Conservation (phyloP, 2,113 vertebrate genomes). For the Hassar affinis region DNA sequence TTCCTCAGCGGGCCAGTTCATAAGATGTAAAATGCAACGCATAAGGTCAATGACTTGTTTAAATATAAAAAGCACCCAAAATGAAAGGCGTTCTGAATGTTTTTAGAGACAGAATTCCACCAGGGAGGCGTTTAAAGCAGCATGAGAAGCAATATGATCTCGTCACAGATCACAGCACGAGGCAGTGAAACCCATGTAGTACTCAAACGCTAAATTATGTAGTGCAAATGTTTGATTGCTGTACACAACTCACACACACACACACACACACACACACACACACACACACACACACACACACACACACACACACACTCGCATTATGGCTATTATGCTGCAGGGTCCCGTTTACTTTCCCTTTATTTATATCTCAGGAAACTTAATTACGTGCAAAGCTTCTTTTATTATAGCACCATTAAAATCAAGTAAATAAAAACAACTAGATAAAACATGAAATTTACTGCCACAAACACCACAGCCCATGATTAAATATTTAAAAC, state of each 20-base stretch:
- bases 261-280: not conserved
- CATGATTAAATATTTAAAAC: not conserved
- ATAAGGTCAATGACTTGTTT: not conserved
- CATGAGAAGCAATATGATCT: not conserved
- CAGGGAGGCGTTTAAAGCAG: not conserved
- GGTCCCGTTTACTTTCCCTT: not conserved
- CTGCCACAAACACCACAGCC: not conserved
- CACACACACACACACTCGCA: not conserved
- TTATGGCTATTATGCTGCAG: not conserved
- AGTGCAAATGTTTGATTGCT: slow-evolving; percentile 5
- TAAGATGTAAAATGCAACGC: not conserved
- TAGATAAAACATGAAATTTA: not conserved
- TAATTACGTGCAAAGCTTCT: not conserved
- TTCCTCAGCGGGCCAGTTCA: slow-evolving; percentile 3
- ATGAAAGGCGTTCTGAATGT: not conserved
- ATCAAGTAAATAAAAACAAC: not conserved
- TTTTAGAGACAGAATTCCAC: not conserved
- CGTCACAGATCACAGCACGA: not conserved
- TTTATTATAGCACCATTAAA: not conserved
- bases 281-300: not conserved
- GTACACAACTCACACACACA: not conserved
- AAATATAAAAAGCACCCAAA: not conserved
- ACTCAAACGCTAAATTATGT: not conserved
- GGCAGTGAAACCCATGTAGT: not conserved
- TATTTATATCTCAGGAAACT: not conserved